Evolutionary conservation across 2,113 vertebrate species (phyloP), one percentile per base, ranked within the genome.

Genomic region (Rhizomys pruinosus): DNA sequence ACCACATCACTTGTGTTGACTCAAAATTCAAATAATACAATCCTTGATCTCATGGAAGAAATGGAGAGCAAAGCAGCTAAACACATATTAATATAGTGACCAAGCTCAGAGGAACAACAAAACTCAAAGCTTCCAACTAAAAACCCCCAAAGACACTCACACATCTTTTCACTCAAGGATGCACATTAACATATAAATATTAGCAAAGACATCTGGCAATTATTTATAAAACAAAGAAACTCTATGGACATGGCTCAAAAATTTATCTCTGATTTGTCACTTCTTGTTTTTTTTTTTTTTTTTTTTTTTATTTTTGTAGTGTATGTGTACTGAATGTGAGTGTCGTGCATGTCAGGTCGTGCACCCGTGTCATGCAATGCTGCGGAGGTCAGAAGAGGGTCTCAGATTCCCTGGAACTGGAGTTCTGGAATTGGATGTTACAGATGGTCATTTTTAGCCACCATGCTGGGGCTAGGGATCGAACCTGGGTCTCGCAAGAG

Each of bases 11-110:
- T 10, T 66, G 55, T 87, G 74, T 9, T 94, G 32, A 87, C 39
- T 61, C 4, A 9, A 88, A 39, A 86, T 69, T 81, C 57, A n/a
- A n/a, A n/a, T n/a, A n/a, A n/a, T n/a, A n/a, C n/a, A n/a, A n/a
- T n/a, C 87, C 55, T 39, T 93, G 34, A 89, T 37, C 47, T 25
- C 57, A 94, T 59, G 22, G 34, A 86, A 34, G n/a, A 74, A 90
- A 23, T 47, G 39, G 44, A 89, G 23, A 87, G 23, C 29, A 93
- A 91, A 86, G n/a, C 23, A 90, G 66, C 84, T 71, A 91, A 86
- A 82, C 32, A 61, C 74, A 20, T 3, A 82, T n/a, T 85, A 88
- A 90, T 9, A 94, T 20, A 61, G 17, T n/a, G n/a, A 52, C 64
- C 23, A 93, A 76, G 39, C 11, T 39, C 64, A 87, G 0, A 11